Percentiles rank a stretch among this genome's conserved stretches.
phyloP scores from a whole-genome alignment of 2,113 vertebrate genomes.

The Engraulis encrasicolus region DNA sequence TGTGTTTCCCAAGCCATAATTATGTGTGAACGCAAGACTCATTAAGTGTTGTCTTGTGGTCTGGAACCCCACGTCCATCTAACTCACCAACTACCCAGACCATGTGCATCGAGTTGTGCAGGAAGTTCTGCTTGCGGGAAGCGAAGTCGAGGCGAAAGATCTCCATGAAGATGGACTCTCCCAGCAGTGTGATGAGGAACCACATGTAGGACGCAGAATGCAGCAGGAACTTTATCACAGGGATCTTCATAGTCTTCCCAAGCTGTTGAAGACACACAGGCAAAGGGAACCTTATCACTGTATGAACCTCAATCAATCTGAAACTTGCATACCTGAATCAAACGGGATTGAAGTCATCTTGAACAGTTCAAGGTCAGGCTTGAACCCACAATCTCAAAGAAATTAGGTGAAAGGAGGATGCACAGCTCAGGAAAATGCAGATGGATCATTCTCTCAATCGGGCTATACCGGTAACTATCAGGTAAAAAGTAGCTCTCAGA shows the following conservation, averaged over 20 bases:
- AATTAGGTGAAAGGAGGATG: neutral
- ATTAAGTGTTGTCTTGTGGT: no score
- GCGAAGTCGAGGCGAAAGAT: conserved; percentile 73
- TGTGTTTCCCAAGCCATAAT: no score
- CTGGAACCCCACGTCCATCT: neutral
- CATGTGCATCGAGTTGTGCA: conserved; percentile 89
- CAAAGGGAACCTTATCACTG: neutral
- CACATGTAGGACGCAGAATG: conserved; percentile 90
- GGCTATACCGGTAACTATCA: no score
- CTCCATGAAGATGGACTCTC: conserved; percentile 87
- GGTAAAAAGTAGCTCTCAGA: no score
- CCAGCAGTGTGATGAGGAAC: conserved; percentile 86
- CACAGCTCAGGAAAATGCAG: no score
- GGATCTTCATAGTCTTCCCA: conserved; percentile 81
- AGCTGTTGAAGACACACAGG: conserved; percentile 60
- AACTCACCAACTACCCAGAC: conserved; percentile 89
- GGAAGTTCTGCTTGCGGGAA: conserved; percentile 78
- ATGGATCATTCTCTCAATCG: no score
- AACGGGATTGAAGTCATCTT: no score
- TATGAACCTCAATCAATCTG: neutral
- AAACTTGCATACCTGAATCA: no score
- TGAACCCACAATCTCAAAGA: no score
- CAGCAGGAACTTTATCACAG: conserved; percentile 87
- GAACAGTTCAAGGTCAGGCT: neutral
- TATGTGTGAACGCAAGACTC: no score